phyloP scores from a whole-genome alignment of 2,888 invertebrate species.

The Catocala nupta region DNA sequence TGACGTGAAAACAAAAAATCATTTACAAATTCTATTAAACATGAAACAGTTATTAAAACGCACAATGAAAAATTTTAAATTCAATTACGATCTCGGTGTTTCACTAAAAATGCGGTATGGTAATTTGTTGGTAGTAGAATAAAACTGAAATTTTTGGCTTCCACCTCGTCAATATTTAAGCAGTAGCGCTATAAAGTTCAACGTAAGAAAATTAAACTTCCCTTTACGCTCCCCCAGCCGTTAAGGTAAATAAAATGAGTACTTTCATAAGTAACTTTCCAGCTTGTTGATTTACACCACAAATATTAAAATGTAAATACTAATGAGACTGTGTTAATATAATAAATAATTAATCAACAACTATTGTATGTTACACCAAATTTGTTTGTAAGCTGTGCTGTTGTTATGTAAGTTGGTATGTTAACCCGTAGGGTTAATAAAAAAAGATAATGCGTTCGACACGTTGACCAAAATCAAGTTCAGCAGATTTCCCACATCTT shows the following conservation, averaged over 20 bases:
- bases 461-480: no score
- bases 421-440: no score
- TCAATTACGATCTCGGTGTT: constrained; percentile 38
- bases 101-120: constrained; percentile 39
- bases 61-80: constrained; percentile 14
- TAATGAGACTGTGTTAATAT: constrained; percentile 23
- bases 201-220: constrained; percentile 61
- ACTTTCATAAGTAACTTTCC: constrained; percentile 53
- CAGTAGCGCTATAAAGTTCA: constrained; percentile 49
- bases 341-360: constrained; percentile 3
- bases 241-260: constrained; percentile 59
- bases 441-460: no score
- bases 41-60: constrained; percentile 25
- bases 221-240: constrained; percentile 41
- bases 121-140: constrained; percentile 44
- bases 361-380: no score
- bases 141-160: constrained; percentile 55
- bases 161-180: constrained; percentile 56
- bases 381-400: no score
- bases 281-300: constrained; percentile 45
- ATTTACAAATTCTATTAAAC: constrained; percentile 28
- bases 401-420: no score
- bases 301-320: constrained; percentile 36
- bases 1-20: constrained; percentile 11
- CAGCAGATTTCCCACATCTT: no score